phyloP scores from a whole-genome alignment of 2,113 vertebrate species.

The Grus americana region DNA sequence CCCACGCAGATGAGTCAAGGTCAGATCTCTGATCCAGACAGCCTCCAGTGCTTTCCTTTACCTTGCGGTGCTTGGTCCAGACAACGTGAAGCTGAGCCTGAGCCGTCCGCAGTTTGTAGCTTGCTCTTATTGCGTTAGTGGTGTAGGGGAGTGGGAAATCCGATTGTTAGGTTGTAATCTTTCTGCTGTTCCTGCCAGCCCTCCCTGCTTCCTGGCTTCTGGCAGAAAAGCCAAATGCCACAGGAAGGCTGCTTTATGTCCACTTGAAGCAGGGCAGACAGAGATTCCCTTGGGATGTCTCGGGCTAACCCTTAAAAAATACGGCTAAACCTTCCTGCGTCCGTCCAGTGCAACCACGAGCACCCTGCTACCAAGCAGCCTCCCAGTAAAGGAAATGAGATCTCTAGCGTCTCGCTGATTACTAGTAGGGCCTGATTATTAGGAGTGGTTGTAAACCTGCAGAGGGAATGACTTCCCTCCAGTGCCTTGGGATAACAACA shows the following conservation, averaged over 20 bases:
- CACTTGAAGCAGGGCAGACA: background rate
- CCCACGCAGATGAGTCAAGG: background rate
- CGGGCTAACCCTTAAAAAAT: background rate
- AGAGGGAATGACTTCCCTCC: background rate
- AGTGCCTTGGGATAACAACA: background rate
- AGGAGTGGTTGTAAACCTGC: background rate
- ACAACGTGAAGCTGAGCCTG: background rate
- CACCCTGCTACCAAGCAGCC: background rate
- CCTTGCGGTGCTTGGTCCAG: background rate
- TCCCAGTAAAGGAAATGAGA: background rate
- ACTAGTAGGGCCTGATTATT: background rate
- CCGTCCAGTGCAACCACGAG: background rate
- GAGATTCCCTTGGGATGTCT: background rate
- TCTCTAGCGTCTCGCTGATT: background rate
- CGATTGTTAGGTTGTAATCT: background rate
- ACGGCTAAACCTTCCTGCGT: accelerated
- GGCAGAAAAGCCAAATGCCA: background rate
- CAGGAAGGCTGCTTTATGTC: conserved; percentile 11
- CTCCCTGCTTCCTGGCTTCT: conserved; percentile 48
- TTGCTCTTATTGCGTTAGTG: background rate
- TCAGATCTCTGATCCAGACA: background rate
- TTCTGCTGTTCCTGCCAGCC: conserved; percentile 42
- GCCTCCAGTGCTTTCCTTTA: background rate
- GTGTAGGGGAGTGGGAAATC: conserved; percentile 10
- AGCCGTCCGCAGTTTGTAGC: background rate